These are phyloP conservation scores for Loriculus beryllinus DNA, from an alignment of 2,797 vertebrate genomes.

Conservation along the genomic window DNA sequence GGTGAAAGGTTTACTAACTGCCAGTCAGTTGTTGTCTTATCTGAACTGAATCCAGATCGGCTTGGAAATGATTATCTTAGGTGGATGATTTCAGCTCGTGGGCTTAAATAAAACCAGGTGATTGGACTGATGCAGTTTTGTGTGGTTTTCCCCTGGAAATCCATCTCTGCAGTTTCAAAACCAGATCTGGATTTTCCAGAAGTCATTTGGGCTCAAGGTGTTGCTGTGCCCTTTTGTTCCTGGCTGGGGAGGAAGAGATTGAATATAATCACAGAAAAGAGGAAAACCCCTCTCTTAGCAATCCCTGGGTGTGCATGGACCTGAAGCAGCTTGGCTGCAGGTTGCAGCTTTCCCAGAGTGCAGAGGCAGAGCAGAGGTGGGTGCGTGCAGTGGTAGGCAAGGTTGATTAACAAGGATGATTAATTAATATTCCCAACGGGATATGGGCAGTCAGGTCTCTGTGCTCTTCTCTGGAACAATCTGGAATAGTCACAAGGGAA, in stretches of 20 bases:
- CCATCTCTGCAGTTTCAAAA: background rate
- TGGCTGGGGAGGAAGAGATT: background rate
- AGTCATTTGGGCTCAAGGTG: background rate
- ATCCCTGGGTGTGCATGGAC: background rate
- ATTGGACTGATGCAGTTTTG: background rate
- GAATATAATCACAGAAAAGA: background rate
- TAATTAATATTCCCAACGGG: background rate
- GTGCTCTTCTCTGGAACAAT: background rate
- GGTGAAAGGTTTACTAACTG: constrained; percentile 19
- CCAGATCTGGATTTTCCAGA: background rate
- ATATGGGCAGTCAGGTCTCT: background rate
- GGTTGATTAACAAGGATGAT: background rate
- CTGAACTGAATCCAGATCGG: constrained; percentile 13
- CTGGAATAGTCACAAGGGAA: background rate
- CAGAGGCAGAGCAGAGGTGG: background rate
- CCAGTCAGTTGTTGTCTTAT: background rate
- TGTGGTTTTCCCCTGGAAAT: background rate
- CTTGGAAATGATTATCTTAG: constrained; percentile 3
- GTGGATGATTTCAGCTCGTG: constrained; percentile 24
- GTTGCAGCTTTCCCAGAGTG: background rate
- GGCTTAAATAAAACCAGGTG: constrained; percentile 55
- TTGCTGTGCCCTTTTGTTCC: background rate
- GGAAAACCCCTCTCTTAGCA: background rate
- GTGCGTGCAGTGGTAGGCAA: fast-evolving
- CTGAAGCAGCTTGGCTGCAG: background rate